Evolutionary conservation across 2,888 invertebrate species (phyloP), one percentile per base, ranked within the genome.

Genomic region (Coenonympha arcania): DNA sequence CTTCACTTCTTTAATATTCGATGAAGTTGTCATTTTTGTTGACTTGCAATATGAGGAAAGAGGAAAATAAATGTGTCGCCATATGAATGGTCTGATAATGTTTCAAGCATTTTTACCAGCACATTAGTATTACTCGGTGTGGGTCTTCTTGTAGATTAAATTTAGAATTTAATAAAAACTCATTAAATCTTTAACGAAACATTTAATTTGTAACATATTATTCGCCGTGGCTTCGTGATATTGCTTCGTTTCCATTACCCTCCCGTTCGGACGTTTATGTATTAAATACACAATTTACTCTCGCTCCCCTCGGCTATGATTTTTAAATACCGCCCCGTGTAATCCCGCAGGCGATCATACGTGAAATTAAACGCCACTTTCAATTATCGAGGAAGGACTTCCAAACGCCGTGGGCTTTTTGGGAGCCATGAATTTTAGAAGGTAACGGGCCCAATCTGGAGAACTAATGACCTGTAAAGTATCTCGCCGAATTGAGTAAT

Each of bases 401-500:
- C 58, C 65, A 63, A 54, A 50, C 41, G 55, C 54, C 56, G 43
- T 33, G 50, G 55, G 57, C 56, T 66, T 69, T 73, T 75, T 73
- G 69, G 66, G 66, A 68, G 66, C 68, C 64, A 67, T 67, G 70
- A 76, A 69, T 75, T 79, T 73, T 64, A 68, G 65, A 62, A 65
- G 73, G 39, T 60, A 64, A 65, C 65, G 65, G 65, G 62, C 66
- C 72, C 81, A 80, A 83, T 82, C 79, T 77, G 71, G 65, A 59
- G 63, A 69, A 69, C 73, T 83, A 83, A 84, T 83, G 84, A 79
- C 71, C 79, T 80, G 84, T 76, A 73, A 84, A 84, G 74, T 78
- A 80, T 76, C 75, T 68, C 69, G 69, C 63, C 65, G 73, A 73
- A 76, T 79, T 75, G 78, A 76, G 76, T 79, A 73, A 75, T 78